These are phyloP conservation scores for Cathartes aura DNA, from an alignment of 2,113 vertebrate genomes.

Conservation along the genomic window DNA sequence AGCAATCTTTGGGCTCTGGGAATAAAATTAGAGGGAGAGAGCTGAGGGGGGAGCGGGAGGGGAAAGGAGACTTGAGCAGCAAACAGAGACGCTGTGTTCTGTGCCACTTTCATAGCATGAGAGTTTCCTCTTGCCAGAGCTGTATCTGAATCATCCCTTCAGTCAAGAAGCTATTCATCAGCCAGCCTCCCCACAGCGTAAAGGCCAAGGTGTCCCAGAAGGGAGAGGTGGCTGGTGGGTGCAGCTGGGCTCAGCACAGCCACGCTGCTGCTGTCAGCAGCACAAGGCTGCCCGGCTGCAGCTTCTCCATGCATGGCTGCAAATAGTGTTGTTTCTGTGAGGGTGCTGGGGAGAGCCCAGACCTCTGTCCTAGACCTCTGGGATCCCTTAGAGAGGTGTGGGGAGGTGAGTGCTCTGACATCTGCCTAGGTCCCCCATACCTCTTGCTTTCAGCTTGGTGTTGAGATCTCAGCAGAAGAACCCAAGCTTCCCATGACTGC, in stretches of 20 bases:
- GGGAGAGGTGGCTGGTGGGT: background rate
- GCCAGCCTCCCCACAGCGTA: background rate
- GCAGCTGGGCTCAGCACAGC: background rate
- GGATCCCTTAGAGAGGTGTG: background rate
- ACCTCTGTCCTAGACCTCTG: background rate
- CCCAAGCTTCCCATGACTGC: background rate
- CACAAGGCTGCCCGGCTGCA: background rate
- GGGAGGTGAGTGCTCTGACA: background rate
- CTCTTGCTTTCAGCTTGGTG: background rate
- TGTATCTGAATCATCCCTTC: background rate
- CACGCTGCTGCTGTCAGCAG: background rate
- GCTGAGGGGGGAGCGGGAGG: background rate
- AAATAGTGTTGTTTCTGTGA: accelerated
- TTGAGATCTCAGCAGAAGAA: background rate
- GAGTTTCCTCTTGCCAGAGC: background rate
- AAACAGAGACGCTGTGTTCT: background rate
- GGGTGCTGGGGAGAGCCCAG: background rate
- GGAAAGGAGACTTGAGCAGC: background rate
- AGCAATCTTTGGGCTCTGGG: background rate
- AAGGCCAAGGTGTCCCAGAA: background rate
- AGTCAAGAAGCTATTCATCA: background rate
- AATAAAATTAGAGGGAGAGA: slow-evolving; percentile 20
- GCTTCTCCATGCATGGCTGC: background rate
- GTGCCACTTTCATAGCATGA: background rate
- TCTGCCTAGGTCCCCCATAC: background rate